Base-by-base conservation (phyloP, 2,888 invertebrate species). In the Meteorus colon region DNA sequence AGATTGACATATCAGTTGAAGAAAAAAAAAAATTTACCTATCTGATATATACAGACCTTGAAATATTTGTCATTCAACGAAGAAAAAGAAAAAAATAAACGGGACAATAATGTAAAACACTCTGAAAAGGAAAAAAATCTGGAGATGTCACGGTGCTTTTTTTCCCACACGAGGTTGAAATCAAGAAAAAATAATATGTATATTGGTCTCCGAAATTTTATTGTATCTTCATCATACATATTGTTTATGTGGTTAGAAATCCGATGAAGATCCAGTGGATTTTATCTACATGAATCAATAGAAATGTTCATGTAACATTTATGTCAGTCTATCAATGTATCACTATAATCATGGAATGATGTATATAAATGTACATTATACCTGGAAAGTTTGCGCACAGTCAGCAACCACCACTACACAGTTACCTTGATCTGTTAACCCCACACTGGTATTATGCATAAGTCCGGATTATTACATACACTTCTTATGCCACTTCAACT, bases 371-470 rank as follows among this genome's bases (percentile, higher is more conserved):
- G 16, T 48, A 48, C 48, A 48, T 14, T 41, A 48, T 48, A 48
- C 48, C 48, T 48, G 41, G 8, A 67, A 19, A 65, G 65, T 48
- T 51, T 34, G 51, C 37, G 24, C 34, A 51, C 14, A 60, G 29
- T 31, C 14, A 62, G 29, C 27, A 29, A 31, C 27, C 14, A 62
- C 29, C 31, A 79, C 34, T 34, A 34, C 34, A 34, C 77, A 83
- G 81, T 79, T 81, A 80, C 85, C 86, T 86, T 86, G 86, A 85
- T 85, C 86, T 81, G 82, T 83, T 85, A 84, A 86, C 85, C 85
- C 80, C 83, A 62, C 77, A 76, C 79, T 76, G 77, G 79, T 16
- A 24, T 8, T 62, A 14, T 62, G 41, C 45, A 60, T 60, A 81
- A 79, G 81, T 82, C 76, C 79, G 82, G 75, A 72, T 72, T 81